A percentile compares a stretch with the other conserved stretches of the same genome.
phyloP scores from a whole-genome alignment of 2,888 invertebrate genomes.

The Scaptomyza flava region DNA sequence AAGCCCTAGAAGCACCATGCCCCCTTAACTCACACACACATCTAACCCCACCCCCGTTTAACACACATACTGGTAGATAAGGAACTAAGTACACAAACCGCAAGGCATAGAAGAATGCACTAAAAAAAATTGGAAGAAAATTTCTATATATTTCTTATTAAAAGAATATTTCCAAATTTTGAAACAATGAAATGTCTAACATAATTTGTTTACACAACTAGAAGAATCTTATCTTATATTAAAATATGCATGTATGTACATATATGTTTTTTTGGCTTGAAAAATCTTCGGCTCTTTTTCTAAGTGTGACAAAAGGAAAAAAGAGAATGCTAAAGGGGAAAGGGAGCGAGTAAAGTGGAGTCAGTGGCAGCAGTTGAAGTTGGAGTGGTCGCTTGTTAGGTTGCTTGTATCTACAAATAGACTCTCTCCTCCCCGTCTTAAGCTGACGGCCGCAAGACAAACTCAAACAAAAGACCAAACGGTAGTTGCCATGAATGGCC shows the following conservation, averaged over 20 bases:
- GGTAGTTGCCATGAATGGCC: constrained; percentile 77
- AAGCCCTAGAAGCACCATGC: constrained; percentile 27
- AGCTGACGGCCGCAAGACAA: constrained; percentile 74
- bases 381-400: constrained; percentile 58
- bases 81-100: constrained; percentile 40
- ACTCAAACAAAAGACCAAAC: constrained; percentile 78
- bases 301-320: constrained; percentile 3
- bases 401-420: constrained; percentile 78
- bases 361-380: constrained; percentile 38
- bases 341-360: constrained; percentile 28
- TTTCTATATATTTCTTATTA: no score
- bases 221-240: not conserved
- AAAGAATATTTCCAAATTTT: no score
- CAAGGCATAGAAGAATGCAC: constrained; percentile 26
- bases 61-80: constrained; percentile 29
- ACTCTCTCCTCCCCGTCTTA: constrained; percentile 36
- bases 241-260: no score
- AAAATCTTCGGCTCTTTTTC: no score
- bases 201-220: not conserved
- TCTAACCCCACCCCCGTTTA: constrained; percentile 1
- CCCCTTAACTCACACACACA: not conserved
- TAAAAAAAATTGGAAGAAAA: not conserved
- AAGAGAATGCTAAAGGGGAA: constrained; percentile 5
- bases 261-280: no score
- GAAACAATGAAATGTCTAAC: no score